These are phyloP conservation scores for Scleropages formosus DNA, from an alignment of 2,797 vertebrate species.

Conservation along the genomic window DNA sequence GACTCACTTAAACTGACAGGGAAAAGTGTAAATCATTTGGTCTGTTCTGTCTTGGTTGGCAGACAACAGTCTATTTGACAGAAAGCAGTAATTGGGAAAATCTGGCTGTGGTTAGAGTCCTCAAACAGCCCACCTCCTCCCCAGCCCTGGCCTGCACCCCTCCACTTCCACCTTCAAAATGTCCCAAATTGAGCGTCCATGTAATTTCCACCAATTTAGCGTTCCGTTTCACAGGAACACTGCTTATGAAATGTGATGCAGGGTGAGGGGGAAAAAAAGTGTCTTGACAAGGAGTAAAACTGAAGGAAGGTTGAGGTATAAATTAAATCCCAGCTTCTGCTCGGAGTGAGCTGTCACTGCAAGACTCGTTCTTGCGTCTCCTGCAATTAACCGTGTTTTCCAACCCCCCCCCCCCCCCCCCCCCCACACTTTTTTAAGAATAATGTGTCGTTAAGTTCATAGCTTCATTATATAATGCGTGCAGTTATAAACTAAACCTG, in stretches of 20 bases:
- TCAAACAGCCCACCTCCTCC: slow-evolving; percentile 12
- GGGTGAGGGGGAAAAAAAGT: slow-evolving; percentile 36
- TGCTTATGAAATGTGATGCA: slow-evolving; percentile 49
- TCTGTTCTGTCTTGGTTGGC: slow-evolving; percentile 41
- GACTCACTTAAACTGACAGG: slow-evolving; percentile 46
- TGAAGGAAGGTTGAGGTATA: slow-evolving; percentile 37
- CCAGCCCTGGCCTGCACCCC: slow-evolving; percentile 22
- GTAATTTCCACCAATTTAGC: slow-evolving; percentile 56
- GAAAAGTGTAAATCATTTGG: slow-evolving; percentile 51
- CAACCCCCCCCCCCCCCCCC: slow-evolving; percentile 8
- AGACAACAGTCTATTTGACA: slow-evolving; percentile 49
- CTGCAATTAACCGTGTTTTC: slow-evolving; percentile 30
- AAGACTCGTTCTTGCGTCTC: slow-evolving; percentile 17
- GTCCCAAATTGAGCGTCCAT: slow-evolving; percentile 47
- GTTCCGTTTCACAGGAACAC: slow-evolving; percentile 45
- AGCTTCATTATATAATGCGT: slow-evolving; percentile 20
- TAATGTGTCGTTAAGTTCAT: slow-evolving; percentile 18
- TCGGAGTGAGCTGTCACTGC: slow-evolving; percentile 15
- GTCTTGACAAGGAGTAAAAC: slow-evolving; percentile 39
- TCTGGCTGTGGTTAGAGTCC: slow-evolving; percentile 49
- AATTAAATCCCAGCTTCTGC: slow-evolving; percentile 35
- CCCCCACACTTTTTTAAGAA: slow-evolving; percentile 22
- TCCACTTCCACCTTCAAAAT: slow-evolving; percentile 40
- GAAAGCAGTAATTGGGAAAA: slow-evolving; percentile 53
- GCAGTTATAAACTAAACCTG: slow-evolving; percentile 28